Evolutionary conservation across 2,113 vertebrate species (phyloP).

Genomic region (Tragelaphus strepsiceros): DNA sequence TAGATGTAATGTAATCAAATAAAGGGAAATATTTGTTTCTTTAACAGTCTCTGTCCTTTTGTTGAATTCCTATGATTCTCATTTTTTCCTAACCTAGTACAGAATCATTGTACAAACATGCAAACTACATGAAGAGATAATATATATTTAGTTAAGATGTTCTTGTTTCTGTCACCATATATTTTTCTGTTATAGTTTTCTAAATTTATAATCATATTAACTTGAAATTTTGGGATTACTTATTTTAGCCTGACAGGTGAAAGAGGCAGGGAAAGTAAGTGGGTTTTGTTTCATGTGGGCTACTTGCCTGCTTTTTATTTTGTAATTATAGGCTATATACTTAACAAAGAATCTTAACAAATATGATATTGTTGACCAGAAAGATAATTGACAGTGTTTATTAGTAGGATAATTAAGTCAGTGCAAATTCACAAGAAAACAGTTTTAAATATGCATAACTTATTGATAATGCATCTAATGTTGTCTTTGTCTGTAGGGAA

Average conservation of each 20-base stretch:
- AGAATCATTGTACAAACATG: background rate
- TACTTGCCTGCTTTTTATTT: background rate
- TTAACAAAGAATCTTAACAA: constrained; percentile 4
- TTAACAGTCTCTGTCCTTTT: constrained; percentile 86
- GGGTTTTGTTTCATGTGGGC: background rate
- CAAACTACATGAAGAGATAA: background rate
- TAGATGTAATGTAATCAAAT: constrained; percentile 82
- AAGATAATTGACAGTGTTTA: background rate
- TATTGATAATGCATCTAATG: background rate
- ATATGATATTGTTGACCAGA: background rate
- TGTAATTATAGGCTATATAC: background rate
- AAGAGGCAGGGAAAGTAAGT: background rate
- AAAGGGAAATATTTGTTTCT: constrained; percentile 98
- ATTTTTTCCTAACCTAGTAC: constrained; percentile 34
- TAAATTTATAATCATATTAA: constrained; percentile 1
- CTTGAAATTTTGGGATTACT: background rate
- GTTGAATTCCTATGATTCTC: constrained; percentile 70
- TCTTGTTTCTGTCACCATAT: background rate
- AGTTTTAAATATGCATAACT: background rate
- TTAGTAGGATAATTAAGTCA: background rate
- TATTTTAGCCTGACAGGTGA: constrained; percentile 6
- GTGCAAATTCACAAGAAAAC: background rate
- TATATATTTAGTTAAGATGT: background rate
- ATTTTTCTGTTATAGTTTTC: constrained; percentile 14
- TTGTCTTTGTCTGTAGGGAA: background rate